Base-by-base conservation (phyloP, 1,140 invertebrate species). In the Elysia chlorotica region DNA sequence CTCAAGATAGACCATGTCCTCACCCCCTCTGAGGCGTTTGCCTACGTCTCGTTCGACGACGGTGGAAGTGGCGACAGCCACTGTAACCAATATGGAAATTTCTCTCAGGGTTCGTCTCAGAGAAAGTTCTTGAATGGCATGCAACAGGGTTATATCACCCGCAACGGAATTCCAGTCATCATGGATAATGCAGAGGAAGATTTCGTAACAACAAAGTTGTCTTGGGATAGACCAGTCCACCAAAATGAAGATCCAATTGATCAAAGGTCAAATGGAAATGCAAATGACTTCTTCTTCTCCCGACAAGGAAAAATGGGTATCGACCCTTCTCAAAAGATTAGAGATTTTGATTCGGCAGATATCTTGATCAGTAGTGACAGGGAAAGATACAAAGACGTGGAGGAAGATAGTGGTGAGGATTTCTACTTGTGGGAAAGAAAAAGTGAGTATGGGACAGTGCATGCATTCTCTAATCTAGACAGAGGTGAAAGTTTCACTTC, bases 91-190 rank as follows among this genome's bases (percentile, higher is more conserved):
- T n/a, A n/a, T n/a, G n/a, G n/a, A n/a, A n/a, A n/a, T n/a, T n/a
- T n/a, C n/a, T 10, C 41, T 48, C 10, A 48, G n/a, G 41, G n/a
- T 10, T 14, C n/a, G 41, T 48, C 41, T 10, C 41, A 48, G 41
- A 48, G 41, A n/a, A n/a, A n/a, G n/a, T n/a, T n/a, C n/a, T n/a
- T 48, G 41, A n/a, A n/a, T 48, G 21, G 36, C 35, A 10, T 21
- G 21, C 57, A 61, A 37, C 56, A 62, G 23, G 68, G 3, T 5
- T 61, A 17, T 36, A 61, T 61, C 36, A 37, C 68, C 21, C 35
- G 62, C 10, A 37, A 71, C 30, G 68, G 68, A 21, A 36, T 71
- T 62, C 33, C 68, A 25, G 28, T 71, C 6, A 61, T 71, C n/a
- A 14, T 71, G 56, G 68, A 71, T 37, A 71, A 23, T 33, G 36